Base-by-base conservation (phyloP, 2,797 vertebrate genomes). In the Huso huso region DNA sequence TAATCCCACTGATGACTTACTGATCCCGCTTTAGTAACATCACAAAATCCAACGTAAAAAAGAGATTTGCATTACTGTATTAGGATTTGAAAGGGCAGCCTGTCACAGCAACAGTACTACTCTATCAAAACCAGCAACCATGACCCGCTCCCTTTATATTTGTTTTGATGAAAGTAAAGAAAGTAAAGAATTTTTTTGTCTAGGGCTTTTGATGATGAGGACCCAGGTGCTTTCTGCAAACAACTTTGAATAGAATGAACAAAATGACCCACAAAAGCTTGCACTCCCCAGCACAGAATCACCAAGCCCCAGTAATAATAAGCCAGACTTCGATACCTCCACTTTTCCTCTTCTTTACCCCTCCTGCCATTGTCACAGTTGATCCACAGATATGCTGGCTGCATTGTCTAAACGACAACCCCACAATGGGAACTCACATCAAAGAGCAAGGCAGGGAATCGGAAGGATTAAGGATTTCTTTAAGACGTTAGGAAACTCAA, bases 161-260 rank as follows among this genome's bases (percentile, higher is more conserved):
- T 37, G 23, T 37, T 37, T 37, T 37, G 23, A 10, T 4, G 55
- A 57, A 57, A 57, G 55, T n/a, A 57, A 10, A 12, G 55, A 57
- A 57, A 57, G 55, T n/a, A 57, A 10, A 57, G 55, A 58, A 3
- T 6, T 10, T 11, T 7, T 58, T 6, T 7, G 13, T 58, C 7
- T n/a, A 13, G 55, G 55, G 55, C 12, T 58, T 58, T 6, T 58
- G 55, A 7, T n/a, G 12, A 50, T 65, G 55, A 63, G 59, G 60
- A 48, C 64, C 74, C 78, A 76, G 77, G 74, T 81, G 77, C 71
- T 73, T 76, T 69, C 73, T 76, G 69, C 65, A 67, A 67, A 64
- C 60, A 72, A 67, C 63, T 12, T 49, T 59, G 65, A 15, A 23
- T 18, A 9, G 18, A 55, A 55, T 37, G 57, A 10, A 65, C 50